Evolutionary conservation across 2,888 invertebrate species (phyloP), one percentile per base, ranked within the genome.

Genomic region (Callinectes sapidus): DNA sequence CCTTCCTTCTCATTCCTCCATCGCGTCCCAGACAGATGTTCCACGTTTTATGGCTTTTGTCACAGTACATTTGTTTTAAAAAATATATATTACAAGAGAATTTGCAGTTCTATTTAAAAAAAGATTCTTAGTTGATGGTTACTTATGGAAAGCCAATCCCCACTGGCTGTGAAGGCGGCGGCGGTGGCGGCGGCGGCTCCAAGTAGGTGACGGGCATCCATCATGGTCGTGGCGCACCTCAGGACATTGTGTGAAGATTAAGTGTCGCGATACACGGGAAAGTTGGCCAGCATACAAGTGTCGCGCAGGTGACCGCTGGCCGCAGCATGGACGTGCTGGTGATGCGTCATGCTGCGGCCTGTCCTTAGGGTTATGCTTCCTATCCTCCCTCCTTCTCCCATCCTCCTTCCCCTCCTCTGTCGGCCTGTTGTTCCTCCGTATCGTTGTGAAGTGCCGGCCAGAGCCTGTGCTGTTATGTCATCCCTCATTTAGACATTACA

Each of bases 11-110:
- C 32, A 13, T 55, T 61, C 88, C 61, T 61, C 88, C 32, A n/a
- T 55, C 32, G 16, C 35, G 28, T n/a, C 28, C 88, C 88, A 18
- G 61, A 55, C 88, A 88, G 88, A 88, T 88, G 88, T 88, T 88
- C 61, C 55, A 55, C 28, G 88, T 88, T 88, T 88, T 88, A 88
- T 88, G 61, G 88, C 61, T 54, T 88, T 88, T 88, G 88, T 88
- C 61, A 88, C 88, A 88, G 54, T 55, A 88, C 88, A 88, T 88
- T 88, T 88, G 88, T 88, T 88, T 88, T 55, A 14, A 32, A 16
- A 55, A 88, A 88, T 61, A 55, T 88, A 55, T 61, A 42, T 55
- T 88, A 88, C 32, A 88, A 14, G 81, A 35, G n/a, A 35, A 23
- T 35, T 35, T 35, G 32, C 81, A 35, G 35, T 35, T 81, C 35